These are phyloP conservation scores for Caenorhabditis tropicalis DNA, from an alignment of 1,140 invertebrate genomes.

Conservation along the genomic window DNA sequence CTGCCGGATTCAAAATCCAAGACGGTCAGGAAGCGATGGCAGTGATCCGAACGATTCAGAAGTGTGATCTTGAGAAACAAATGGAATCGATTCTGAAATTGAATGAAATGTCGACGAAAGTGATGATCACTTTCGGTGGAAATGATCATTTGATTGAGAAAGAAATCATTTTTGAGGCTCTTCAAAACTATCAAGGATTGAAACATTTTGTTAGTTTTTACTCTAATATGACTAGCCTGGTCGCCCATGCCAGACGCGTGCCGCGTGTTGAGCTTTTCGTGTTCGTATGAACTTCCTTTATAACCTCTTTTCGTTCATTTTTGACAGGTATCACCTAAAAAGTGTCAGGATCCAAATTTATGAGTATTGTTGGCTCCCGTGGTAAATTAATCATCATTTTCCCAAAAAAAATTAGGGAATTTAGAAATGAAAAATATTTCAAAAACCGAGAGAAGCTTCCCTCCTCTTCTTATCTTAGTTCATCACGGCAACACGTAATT, in stretches of 20 bases:
- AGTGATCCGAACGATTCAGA: slow-evolving; percentile 22
- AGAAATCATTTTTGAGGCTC: slow-evolving; percentile 47
- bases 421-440: neutral
- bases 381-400: no score
- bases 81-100: slow-evolving; percentile 14
- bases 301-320: no score
- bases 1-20: slow-evolving; percentile 14
- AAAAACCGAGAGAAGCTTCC: neutral
- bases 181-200: slow-evolving; percentile 29
- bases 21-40: neutral
- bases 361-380: no score
- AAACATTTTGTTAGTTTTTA: slow-evolving; percentile 43
- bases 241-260: no score
- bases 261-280: no score
- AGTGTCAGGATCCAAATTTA: no score
- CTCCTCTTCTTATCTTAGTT: no score
- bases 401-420: no score
- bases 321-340: no score
- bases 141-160: slow-evolving; percentile 52
- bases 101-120: neutral
- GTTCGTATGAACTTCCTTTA: no score
- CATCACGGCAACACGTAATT: no score
- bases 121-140: slow-evolving; percentile 47
- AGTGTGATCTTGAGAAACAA: slow-evolving; percentile 48
- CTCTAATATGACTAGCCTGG: no score